A percentile compares a stretch with the other conserved stretches of the same genome.
Conservation (phyloP, 2,888 invertebrate species). For the Mechanitis mazaeus region DNA sequence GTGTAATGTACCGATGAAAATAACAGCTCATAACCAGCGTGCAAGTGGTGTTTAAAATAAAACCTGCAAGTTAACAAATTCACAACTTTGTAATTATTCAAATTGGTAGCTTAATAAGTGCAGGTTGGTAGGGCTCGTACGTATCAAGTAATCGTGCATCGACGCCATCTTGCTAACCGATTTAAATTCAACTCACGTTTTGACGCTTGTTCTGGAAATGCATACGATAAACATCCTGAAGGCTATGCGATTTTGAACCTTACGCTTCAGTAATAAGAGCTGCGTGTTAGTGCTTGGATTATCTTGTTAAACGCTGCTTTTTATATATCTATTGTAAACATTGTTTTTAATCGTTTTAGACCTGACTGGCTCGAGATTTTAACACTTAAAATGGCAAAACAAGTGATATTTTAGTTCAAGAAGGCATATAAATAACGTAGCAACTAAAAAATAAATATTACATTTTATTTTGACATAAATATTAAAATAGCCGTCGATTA, state of each 20-base stretch:
- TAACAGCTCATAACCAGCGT: neutral
- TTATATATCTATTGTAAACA: slow-evolving; percentile 6
- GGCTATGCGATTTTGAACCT: slow-evolving; percentile 7
- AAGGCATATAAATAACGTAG: neutral
- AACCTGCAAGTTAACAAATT: slow-evolving; percentile 26
- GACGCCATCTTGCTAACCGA: slow-evolving; percentile 50
- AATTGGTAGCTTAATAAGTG: slow-evolving; percentile 22
- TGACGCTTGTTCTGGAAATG: slow-evolving; percentile 28
- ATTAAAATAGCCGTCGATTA: too few relatives aligned
- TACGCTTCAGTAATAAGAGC: neutral
- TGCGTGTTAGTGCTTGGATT: neutral
- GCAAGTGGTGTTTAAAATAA: slow-evolving; percentile 1
- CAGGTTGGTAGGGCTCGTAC: slow-evolving; percentile 11
- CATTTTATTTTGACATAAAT: too few relatives aligned
- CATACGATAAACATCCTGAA: slow-evolving; percentile 15
- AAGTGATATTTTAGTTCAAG: neutral
- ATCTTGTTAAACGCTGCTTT: slow-evolving; percentile 3
- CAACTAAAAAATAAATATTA: too few relatives aligned
- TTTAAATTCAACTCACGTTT: slow-evolving; percentile 61
- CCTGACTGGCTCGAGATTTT: neutral
- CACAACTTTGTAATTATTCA: slow-evolving; percentile 32
- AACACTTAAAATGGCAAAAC: too few relatives aligned
- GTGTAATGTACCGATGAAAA: neutral
- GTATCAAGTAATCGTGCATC: slow-evolving; percentile 6
- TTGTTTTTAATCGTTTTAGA: slow-evolving; percentile 3